Evolutionary conservation across 2,113 vertebrate species (phyloP), one percentile per base, ranked within the genome.

Genomic region (Argyrosomus japonicus): DNA sequence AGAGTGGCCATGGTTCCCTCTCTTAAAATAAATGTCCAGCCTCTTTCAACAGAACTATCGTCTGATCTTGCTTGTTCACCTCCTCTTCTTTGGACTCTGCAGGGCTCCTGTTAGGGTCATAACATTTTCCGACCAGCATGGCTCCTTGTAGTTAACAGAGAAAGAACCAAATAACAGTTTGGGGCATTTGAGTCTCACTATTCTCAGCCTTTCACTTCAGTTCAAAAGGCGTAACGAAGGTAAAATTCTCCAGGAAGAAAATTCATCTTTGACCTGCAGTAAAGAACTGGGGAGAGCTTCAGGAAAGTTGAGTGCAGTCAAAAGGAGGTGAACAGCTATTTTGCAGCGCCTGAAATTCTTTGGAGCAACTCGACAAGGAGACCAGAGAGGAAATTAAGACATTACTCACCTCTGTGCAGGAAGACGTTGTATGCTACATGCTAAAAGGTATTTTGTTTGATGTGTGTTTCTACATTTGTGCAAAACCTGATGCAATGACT

Each of bases 321-420:
- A 40, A 40, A 9, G 36, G 36, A 40, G 36, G 36, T 9, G 36
- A 40, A 40, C 36, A 40, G 36, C 36, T 40, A 40, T 63, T 61
- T 68, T 1, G 4, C 23, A 36, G 48, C 11, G 21, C 11, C 15
- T 67, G 75, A 47, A 68, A 23, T 11, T 32, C 18, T 58, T 57
- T 67, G 25, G 47, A 54, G 47, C 67, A n/a, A n/a, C 43, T 50
- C 11, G 5, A 47, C 6, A 21, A 32, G 36, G 7, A 25, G 15
- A 14, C 56, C 14, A 13, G 23, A 29, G 47, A 36, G 65, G 47
- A 36, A 64, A 77, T 77, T 13, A 60, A 72, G 58, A 19, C 25
- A 65, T 29, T 3, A 0, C 15, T 54, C 21, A 43, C n/a, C 19
- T 29, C 3, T 18, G 47, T 47, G 57, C 10, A 13, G 8, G 11